Evolutionary conservation across 2,797 vertebrate genomes (phyloP), one percentile per base, ranked within the genome.

Genomic region (Sebastes minor): DNA sequence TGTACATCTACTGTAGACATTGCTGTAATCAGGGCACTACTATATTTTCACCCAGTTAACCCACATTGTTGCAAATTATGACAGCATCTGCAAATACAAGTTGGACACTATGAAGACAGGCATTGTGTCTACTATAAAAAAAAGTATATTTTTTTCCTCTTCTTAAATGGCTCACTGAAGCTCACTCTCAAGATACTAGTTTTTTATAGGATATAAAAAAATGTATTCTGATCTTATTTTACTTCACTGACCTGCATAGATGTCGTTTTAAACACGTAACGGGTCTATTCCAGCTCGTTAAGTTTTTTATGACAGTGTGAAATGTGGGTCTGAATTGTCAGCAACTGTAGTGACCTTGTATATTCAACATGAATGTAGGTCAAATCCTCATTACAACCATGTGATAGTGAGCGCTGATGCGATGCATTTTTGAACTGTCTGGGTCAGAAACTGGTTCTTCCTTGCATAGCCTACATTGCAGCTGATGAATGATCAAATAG

Each of bases 301-400:
- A 63, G 20, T 65, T 81, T 90, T 84, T 84, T 79, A 84, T 72
- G 78, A 74, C n/a, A 22, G 33, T 66, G 52, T 42, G 61, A 74
- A 78, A 85, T 78, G 20, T 66, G n/a, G 52, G 67, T 78, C 60
- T 71, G 16, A 42, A 35, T 12, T 52, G 61, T 78, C 62, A 78
- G 75, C 74, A 84, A 64, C 22, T 68, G 13, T 8, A n/a, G 16
- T 23, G 55, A 57, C 62, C 62, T 80, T n/a, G 23, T 57, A 32
- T 22, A 22, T 52, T 20, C 20, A 52, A 53, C 59, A 59, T 72
- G 13, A 6, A 86, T 82, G 32, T 71, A 80, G 81, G 81, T 73
- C 79, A 88, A 60, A 72, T 53, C 42, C 30, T 86, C 30, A 71
- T 76, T 57, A 56, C 67, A 62, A 12, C 8, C 8, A 1, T 30